These are phyloP conservation scores for Micromys minutus DNA, from an alignment of 2,113 vertebrate species.

Conservation along the genomic window DNA sequence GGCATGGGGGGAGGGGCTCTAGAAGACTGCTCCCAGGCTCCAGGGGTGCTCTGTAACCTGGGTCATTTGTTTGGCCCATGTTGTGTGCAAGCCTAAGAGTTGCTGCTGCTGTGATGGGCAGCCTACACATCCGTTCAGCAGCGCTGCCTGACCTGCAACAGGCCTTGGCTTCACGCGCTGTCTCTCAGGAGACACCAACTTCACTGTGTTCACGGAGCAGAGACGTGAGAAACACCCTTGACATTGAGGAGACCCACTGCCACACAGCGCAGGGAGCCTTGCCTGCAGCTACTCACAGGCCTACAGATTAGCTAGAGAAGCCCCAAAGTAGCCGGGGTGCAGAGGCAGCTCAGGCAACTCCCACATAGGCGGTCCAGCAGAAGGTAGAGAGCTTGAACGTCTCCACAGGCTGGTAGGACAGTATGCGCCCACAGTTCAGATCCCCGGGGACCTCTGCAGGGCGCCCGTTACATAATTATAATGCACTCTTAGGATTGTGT, in stretches of 20 bases:
- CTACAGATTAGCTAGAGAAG: not conserved
- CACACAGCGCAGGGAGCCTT: not conserved
- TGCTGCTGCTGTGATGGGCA: not conserved
- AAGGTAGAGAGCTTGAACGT: not conserved
- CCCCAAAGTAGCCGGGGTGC: rapidly evolving
- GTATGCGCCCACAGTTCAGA: not conserved
- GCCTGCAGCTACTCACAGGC: not conserved
- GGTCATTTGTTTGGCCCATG: not conserved
- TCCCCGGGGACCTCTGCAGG: not conserved
- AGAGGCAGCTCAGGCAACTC: not conserved
- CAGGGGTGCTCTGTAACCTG: not conserved
- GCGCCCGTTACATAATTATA: not conserved
- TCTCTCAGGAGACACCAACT: not conserved
- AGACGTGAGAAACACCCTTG: not conserved
- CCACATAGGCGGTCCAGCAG: not conserved
- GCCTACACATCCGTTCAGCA: not conserved
- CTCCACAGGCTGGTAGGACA: not conserved
- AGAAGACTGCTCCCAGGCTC: too few species aligned
- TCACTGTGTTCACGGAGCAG: not conserved
- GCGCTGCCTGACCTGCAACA: not conserved
- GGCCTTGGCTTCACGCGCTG: not conserved
- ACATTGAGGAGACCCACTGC: not conserved
- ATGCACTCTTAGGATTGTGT: not conserved
- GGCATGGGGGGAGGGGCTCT: not conserved
- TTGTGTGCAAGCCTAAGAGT: not conserved